Evolutionary conservation across 1,140 invertebrate genomes (phyloP), one percentile per base, ranked within the genome.

Genomic region (Penaeus japonicus): DNA sequence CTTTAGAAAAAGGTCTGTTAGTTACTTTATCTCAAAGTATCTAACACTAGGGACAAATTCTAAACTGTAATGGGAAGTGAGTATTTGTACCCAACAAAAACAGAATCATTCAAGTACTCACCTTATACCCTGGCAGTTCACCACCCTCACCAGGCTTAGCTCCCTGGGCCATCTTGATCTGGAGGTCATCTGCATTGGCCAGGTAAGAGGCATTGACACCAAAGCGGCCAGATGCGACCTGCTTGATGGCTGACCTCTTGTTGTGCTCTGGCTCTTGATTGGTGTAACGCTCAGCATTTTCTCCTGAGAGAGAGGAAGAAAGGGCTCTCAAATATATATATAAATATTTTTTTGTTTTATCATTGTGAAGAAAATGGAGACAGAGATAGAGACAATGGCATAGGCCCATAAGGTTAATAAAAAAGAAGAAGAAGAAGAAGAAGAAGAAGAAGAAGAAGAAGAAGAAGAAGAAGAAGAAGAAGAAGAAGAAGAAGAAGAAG

Each of bases 151-250:
- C 98, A 0, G 98, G 98, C 92, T 99, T 99, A 30, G 98, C 98
- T 22, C 98, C 98, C 93, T 99, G 98, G n/a, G 98, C 98, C 97
- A 99, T 99, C 94, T 99, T 99, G 92, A 99, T 99, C 93, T 99
- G 98, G 81, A 99, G 92, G 93, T 99, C 98, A 93, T 99, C 97
- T 65, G 98, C 97, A 93, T 99, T 97, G 15, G 98, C 97, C 47
- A 99, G 93, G 92, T 99, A 99, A 0, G 98, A 96, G 59, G 97
- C 97, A 0, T 98, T 99, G 0, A 99, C 99, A 27, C 99, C 99
- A 94, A 99, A 99, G 80, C 99, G 94, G 27, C 98, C 99, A 57
- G 97, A 99, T 10, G 99, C 99, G 54, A 99, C 97, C 92, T 95
- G 95, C 92, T 95, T 95, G 89, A 95, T 95, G 47, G 94, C 97